phyloP scores from a whole-genome alignment of 2,113 vertebrate species.

The Bagarius yarrelli region DNA sequence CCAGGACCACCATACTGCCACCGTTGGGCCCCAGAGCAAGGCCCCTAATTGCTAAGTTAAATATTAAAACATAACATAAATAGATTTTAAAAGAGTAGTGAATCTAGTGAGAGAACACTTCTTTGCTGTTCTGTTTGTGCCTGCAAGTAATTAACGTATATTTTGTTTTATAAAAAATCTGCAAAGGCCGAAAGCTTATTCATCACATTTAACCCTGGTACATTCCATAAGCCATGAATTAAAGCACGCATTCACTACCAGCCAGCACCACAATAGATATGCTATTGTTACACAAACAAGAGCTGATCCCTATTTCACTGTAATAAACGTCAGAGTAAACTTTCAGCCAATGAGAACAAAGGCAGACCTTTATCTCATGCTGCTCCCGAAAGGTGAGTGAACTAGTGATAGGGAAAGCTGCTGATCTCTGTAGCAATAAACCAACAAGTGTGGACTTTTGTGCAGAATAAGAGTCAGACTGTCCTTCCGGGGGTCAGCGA shows the following conservation, averaged over 20 bases:
- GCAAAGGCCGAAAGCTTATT: background rate
- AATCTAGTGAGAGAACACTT: background rate
- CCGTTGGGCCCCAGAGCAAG: too few relatives aligned
- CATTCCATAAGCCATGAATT: background rate
- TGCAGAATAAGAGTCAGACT: conserved; percentile 13
- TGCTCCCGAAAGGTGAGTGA: conserved; percentile 27
- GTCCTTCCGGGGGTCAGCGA: background rate
- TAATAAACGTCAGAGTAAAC: background rate
- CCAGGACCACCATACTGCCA: too few relatives aligned
- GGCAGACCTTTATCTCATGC: conserved; percentile 30
- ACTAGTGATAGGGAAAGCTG: conserved; percentile 31
- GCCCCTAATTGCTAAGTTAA: too few relatives aligned
- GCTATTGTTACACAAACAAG: conserved; percentile 22
- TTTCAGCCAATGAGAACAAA: conserved; percentile 20
- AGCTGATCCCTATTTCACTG: background rate
- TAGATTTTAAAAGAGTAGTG: too few relatives aligned
- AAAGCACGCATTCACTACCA: background rate
- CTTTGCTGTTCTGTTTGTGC: background rate
- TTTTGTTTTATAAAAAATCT: background rate
- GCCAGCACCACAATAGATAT: background rate
- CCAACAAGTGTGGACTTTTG: conserved; percentile 23
- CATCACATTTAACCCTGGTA: too few relatives aligned
- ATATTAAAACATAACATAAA: too few relatives aligned
- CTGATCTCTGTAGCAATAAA: conserved; percentile 35
- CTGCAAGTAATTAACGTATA: background rate